Evolutionary conservation across 2,888 invertebrate species (phyloP).

Genomic region (Theretra japonica): DNA sequence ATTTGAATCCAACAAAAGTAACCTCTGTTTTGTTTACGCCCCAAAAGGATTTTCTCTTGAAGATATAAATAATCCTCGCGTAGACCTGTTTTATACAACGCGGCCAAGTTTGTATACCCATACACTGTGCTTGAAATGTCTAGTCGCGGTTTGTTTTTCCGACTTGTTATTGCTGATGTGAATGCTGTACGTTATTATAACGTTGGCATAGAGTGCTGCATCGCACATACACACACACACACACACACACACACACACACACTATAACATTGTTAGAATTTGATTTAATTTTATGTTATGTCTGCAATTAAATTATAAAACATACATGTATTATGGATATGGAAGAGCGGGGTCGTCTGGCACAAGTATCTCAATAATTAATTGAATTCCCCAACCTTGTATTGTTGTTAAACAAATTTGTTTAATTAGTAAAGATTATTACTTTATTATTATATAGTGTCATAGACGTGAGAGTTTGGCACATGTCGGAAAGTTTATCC

Average conservation of each 20-base stretch:
- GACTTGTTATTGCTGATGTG: conserved; percentile 2
- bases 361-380: too few relatives aligned
- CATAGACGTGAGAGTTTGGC: conserved; percentile 46
- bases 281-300: too few relatives aligned
- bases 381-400: too few relatives aligned
- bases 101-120: conserved; percentile 1
- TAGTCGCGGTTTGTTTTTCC: background rate
- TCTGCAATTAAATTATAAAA: too few relatives aligned
- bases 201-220: background rate
- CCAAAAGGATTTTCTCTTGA: conserved; percentile 41
- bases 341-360: too few relatives aligned
- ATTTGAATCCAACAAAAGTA: conserved; percentile 28
- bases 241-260: too few relatives aligned
- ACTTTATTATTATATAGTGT: too few relatives aligned
- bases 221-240: too few relatives aligned
- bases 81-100: conserved; percentile 27
- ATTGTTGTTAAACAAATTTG: too few relatives aligned
- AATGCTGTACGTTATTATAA: conserved; percentile 3
- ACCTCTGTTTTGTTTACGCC: conserved; percentile 36
- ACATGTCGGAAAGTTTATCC: conserved; percentile 53
- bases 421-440: too few relatives aligned
- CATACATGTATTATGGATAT: too few relatives aligned
- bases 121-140: conserved; percentile 6
- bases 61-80: conserved; percentile 35
- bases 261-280: too few relatives aligned